Base-by-base conservation (phyloP, 1,140 invertebrate species). In the Ganaspis sp. region DNA sequence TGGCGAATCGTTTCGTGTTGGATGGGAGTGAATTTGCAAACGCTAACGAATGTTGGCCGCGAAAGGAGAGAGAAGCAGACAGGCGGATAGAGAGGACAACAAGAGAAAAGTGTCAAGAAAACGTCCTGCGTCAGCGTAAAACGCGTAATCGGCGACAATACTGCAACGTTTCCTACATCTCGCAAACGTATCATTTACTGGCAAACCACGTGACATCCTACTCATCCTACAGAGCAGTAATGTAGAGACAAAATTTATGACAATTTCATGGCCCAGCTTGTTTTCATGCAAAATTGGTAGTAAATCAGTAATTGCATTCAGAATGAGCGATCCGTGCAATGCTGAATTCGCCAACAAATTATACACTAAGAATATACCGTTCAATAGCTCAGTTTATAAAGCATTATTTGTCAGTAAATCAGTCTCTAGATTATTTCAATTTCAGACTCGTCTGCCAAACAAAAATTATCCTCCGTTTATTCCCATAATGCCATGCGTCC, bases 101-200 rank as follows among this genome's bases (percentile, higher is more conserved):
- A 42, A 75, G 78, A 58, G 75, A 49, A 58, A 72, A 34, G 45
- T 58, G 64, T 53, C 12, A 64, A 64, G 58, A 64, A 64, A 64
- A 64, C 23, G 23, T 29, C 26, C 26, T n/a, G 26, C 26, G 58
- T 64, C 58, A 64, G 58, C 58, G 21, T 64, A 29, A 58, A 64
- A 64, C 26, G 58, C 23, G 58, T 64, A 64, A 64, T 29, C 58
- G 21, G 58, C 58, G 23, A 64, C 58, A 64, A 64, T 49, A 49
- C n/a, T 49, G 45, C 45, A 49, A 49, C 45, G 58, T 64, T 64
- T 29, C 26, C 58, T 64, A 29, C 58, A 64, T 64, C 58, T 34
- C 58, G 58, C 58, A 29, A 64, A 64, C 58, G 58, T 64, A 64
- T 64, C 58, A 64, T 64, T 64, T 64, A 64, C 58, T 64, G 58